Base-by-base conservation (phyloP, 1,140 invertebrate genomes). In the Diachasmimorpha longicaudata region DNA sequence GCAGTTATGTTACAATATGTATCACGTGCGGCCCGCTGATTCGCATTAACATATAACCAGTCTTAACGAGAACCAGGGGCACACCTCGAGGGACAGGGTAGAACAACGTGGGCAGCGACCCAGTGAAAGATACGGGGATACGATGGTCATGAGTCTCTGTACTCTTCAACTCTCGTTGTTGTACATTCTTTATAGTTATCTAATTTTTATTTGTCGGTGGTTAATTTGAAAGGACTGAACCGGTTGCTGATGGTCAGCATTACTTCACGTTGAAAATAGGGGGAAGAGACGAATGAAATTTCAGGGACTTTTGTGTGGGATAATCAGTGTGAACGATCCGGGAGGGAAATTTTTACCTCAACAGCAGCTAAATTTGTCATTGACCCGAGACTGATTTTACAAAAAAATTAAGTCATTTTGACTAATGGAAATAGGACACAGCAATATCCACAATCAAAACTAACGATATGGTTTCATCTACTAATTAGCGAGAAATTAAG, bases 41-140 rank as follows among this genome's bases (percentile, higher is more conserved):
- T 81, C 81, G 80, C 80, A 84, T 84, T 84, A 84, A 84, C 83
- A 84, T 84, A 83, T 83, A 84, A 81, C 81, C 79, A 75, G 76
- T 80, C 80, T 80, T 84, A 84, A 84, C 83, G 80, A 84, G 83
- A 81, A 75, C 78, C 39, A 23, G 68, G 70, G 63, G 79, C 71
- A 70, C 72, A 23, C 63, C 72, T 44, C 48, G 58, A 77, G 52
- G 68, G 48, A 52, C 48, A 48, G 44, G 69, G 72, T 70, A 63
- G 19, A 23, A 75, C 71, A 72, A 75, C 52, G 70, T 66, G 23
- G 58, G 72, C 37, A 39, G 74, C 66, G 16, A 16, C 6, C 52
- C 3, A 58, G 52, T 58, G 52, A 21, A 58, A 19, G 52, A 58
- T 21, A 21, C 52, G 16, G n/a, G 19, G n/a, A 58, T 58, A 16